phyloP scores from a whole-genome alignment of 1,140 invertebrate species.

The Megalopta genalis region DNA sequence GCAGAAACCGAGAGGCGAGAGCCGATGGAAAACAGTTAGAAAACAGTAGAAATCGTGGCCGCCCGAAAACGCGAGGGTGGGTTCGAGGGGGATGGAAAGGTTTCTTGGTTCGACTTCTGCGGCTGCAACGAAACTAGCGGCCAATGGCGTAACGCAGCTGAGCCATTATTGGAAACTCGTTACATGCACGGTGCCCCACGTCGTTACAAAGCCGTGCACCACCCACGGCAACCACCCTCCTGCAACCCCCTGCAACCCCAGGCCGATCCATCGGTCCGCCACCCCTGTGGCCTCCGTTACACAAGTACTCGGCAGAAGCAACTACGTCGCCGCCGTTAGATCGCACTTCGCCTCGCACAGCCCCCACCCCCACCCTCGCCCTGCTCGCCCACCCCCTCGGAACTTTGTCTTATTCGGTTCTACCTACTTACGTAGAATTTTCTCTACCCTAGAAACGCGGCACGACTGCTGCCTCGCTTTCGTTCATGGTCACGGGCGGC shows the following conservation, averaged over 20 bases:
- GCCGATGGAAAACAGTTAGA: background rate
- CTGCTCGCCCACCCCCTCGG: background rate
- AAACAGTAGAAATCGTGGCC: conserved; percentile 13
- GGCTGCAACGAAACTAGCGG: conserved; percentile 54
- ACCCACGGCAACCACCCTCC: conserved; percentile 13
- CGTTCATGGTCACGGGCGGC: no score
- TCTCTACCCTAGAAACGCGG: no score
- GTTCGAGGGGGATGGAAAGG: background rate
- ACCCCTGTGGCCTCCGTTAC: conserved; percentile 64
- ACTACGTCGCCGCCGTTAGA: conserved; percentile 59
- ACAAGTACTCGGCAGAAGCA: conserved; percentile 49
- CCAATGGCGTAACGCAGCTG: conserved; percentile 75
- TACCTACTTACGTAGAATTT: conserved; percentile 27
- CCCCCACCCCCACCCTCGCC: background rate
- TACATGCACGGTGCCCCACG: conserved; percentile 74
- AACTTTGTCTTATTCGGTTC: conserved; percentile 36
- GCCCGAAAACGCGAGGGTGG: conserved; percentile 8
- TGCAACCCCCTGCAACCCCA: conserved; percentile 18
- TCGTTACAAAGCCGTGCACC: conserved; percentile 70
- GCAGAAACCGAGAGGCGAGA: background rate
- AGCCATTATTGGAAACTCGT: conserved; percentile 80
- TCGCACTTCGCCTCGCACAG: conserved; percentile 25
- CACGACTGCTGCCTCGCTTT: no score
- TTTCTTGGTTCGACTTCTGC: conserved; percentile 41
- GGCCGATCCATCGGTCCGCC: background rate